phyloP scores from a whole-genome alignment of 2,113 vertebrate genomes.

The Edolisoma coerulescens region DNA sequence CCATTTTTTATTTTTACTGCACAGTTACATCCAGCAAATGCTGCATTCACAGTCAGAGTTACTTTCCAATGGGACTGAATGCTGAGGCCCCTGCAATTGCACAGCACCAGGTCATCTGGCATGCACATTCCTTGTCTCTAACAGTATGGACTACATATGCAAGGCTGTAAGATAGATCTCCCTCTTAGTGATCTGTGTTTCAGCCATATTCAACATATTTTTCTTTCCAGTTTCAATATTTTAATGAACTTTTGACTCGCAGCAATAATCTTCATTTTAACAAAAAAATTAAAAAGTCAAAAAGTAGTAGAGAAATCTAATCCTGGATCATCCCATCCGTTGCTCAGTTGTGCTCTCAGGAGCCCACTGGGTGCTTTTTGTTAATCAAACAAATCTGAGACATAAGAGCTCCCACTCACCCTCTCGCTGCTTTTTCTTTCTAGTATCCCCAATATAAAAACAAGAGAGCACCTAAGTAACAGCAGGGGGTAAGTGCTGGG shows the following conservation, averaged over 20 bases:
- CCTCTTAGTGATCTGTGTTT: background rate
- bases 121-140: background rate
- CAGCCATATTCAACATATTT: background rate
- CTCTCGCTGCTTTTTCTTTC: background rate
- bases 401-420: background rate
- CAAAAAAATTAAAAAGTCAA: background rate
- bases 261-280: background rate
- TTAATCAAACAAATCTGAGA: background rate
- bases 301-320: background rate
- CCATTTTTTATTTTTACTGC: background rate
- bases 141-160: background rate
- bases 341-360: background rate
- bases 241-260: background rate
- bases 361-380: background rate
- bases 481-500: background rate
- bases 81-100: background rate
- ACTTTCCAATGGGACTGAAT: background rate
- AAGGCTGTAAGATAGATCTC: background rate
- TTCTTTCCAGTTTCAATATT: background rate
- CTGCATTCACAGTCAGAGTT: background rate
- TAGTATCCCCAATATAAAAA: background rate
- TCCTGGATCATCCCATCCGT: background rate
- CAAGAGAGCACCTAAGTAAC: background rate
- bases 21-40: background rate
- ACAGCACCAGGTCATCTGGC: background rate